Evolutionary conservation across 2,888 invertebrate genomes (phyloP), one percentile per base, ranked within the genome.

Genomic region (Nebria brevicollis): DNA sequence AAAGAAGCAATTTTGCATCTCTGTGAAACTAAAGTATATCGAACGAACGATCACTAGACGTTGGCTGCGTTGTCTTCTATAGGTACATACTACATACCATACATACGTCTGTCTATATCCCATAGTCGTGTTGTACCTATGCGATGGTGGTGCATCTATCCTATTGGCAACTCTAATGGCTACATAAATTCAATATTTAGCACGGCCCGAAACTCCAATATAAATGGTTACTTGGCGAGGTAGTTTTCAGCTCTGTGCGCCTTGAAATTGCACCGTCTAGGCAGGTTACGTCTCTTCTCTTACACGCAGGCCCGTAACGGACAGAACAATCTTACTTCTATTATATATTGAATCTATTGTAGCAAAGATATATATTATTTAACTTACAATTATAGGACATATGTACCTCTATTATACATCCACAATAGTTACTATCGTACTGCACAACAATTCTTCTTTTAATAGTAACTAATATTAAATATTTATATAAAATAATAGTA

Each of bases 111-210:
- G 34, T 34, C 5, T 34, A 34, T 34, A 34, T 34, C 34, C 34
- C 34, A 34, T 34, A 34, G 34, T 34, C 34, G 34, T 34, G 34
- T 34, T 34, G 34, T 34, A 34, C 34, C 34, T 2, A 34, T 34
- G 73, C 73, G 72, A 75, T 54, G 75, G 66, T 76, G 81, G 66
- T 78, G 73, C 73, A 79, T 79, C 66, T 73, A 75, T 79, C 83
- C 83, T 83, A 83, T 84, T 83, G 85, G 80, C 84, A 83, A 83
- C 85, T 73, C 72, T 86, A 86, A 87, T 86, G 86, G 85, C 86
- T 84, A 86, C 86, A 86, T 87, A 87, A 88, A 87, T 87, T 87
- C 86, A 87, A 87, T 88, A 87, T 87, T 87, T 86, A 87, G 86
- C 85, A 83, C 85, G 84, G 84, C 84, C 84, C 70, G 86, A 86